These are phyloP conservation scores for Myxocyprinus asiaticus DNA, from an alignment of 2,113 vertebrate genomes.

Conservation along the genomic window DNA sequence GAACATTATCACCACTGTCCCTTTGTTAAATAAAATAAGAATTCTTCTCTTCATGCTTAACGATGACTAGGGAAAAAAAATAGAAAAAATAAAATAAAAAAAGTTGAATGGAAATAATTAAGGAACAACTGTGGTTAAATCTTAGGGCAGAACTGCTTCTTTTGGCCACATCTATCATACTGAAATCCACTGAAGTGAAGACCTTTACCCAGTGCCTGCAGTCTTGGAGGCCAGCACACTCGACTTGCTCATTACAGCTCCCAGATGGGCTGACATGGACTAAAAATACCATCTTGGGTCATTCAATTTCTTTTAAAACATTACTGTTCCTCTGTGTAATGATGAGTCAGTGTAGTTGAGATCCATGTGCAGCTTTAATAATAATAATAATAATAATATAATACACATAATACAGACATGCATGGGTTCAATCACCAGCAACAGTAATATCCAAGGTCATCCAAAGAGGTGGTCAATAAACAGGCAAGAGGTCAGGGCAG, in stretches of 20 bases:
- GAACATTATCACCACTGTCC: background rate
- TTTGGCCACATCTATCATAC: slow-evolving; percentile 22
- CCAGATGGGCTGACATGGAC: slow-evolving; percentile 60
- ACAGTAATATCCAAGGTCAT: no score
- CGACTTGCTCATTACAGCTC: slow-evolving; percentile 68
- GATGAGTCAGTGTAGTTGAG: no score
- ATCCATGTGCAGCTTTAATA: no score
- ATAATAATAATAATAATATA: no score
- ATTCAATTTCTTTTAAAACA: slow-evolving; percentile 57
- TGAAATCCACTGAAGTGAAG: slow-evolving; percentile 66
- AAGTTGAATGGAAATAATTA: slow-evolving; percentile 17
- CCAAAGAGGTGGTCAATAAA: no score
- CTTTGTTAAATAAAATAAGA: background rate
- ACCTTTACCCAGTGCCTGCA: slow-evolving; percentile 60
- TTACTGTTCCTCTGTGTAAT: slow-evolving; percentile 60
- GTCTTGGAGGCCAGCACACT: slow-evolving; percentile 59
- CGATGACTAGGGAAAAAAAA: slow-evolving; percentile 9
- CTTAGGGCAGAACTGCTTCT: background rate
- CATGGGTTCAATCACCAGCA: no score
- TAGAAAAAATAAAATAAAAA: no score
- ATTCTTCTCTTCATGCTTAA: background rate
- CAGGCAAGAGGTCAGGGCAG: no score
- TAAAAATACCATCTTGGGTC: slow-evolving; percentile 61
- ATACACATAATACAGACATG: no score
- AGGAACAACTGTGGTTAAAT: slow-evolving; percentile 11